phyloP scores from a whole-genome alignment of 2,888 invertebrate genomes.

The Drosophila ezoana region DNA sequence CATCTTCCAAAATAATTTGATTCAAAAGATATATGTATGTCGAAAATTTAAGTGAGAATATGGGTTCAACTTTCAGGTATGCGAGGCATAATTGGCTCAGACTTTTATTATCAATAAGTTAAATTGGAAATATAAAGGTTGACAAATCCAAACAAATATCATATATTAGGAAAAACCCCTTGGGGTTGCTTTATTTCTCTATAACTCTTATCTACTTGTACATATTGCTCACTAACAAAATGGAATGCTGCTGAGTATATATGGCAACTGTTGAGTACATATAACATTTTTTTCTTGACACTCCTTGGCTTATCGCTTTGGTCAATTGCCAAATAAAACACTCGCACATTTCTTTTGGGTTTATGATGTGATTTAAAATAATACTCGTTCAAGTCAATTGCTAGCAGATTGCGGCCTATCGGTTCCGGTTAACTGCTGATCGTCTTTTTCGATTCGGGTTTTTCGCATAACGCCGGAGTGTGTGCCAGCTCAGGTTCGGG shows the following conservation, averaged over 20 bases:
- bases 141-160: too few relatives aligned
- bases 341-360: constrained; percentile 1
- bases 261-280: constrained; percentile 3
- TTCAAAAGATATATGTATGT: too few relatives aligned
- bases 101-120: too few relatives aligned
- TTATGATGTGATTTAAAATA: constrained; percentile 26
- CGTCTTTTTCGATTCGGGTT: constrained; percentile 2
- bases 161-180: not conserved
- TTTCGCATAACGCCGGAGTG: not conserved
- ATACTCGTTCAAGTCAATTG: constrained; percentile 22
- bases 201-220: constrained; percentile 11
- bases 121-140: too few relatives aligned
- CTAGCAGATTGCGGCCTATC: constrained; percentile 24
- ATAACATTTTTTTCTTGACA: not conserved
- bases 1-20: too few relatives aligned
- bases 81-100: too few relatives aligned
- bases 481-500: constrained; percentile 20
- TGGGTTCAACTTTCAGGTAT: too few relatives aligned
- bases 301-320: constrained; percentile 18
- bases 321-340: constrained; percentile 2
- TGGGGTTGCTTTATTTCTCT: not conserved
- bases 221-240: not conserved
- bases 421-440: constrained; percentile 25
- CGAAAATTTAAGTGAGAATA: too few relatives aligned
- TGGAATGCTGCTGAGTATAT: constrained; percentile 3